Conservation (phyloP, 2,113 vertebrate genomes). For the Gavialis gangeticus region DNA sequence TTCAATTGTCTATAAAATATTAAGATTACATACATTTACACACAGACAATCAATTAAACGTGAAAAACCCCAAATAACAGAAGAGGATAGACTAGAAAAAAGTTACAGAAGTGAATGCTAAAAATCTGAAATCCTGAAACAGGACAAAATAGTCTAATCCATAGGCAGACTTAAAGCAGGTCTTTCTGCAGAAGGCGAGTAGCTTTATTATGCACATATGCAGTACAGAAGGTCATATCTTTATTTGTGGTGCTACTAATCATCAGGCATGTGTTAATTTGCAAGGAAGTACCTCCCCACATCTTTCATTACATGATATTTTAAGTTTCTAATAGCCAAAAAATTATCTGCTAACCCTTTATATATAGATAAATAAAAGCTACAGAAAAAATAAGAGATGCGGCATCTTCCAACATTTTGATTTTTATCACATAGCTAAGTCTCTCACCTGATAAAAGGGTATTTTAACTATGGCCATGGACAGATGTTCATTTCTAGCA, state of each 20-base stretch:
- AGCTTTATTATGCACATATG: neutral
- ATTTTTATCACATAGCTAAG: neutral
- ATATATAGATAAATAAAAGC: neutral
- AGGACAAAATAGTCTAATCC: neutral
- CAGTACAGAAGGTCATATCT: neutral
- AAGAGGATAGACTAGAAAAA: neutral
- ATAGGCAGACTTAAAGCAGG: neutral
- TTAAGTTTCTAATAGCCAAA: neutral
- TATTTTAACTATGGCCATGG: too few species aligned
- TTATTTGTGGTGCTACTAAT: neutral
- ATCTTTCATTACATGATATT: neutral
- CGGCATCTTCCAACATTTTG: neutral
- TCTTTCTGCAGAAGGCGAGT: neutral
- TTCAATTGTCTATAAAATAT: conserved; percentile 91
- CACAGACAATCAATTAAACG: neutral
- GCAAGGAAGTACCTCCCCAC: neutral
- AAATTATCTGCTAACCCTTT: neutral
- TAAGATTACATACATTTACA: neutral
- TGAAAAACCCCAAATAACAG: neutral
- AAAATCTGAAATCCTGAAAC: neutral
- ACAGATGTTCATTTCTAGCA: too few species aligned
- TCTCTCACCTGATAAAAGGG: neutral
- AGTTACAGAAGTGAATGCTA: neutral
- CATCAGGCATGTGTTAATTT: neutral
- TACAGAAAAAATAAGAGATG: neutral